Percentiles rank a stretch among this genome's conserved stretches.
Conservation (phyloP, 1,140 invertebrate genomes). For the Cyclina sinensis region DNA sequence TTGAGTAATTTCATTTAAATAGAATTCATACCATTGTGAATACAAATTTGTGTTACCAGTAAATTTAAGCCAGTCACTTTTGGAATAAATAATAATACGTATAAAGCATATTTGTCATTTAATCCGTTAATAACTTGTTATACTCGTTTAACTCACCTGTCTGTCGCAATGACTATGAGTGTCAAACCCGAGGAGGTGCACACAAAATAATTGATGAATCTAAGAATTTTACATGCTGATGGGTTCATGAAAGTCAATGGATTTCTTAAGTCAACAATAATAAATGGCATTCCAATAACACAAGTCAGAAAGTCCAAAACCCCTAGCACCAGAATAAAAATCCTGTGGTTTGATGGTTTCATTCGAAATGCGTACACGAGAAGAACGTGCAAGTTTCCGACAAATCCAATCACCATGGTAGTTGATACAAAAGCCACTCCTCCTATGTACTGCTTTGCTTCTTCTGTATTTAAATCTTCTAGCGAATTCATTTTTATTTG, state of each 20-base stretch:
- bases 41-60: too few relatives aligned
- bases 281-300: slow-evolving; percentile 73
- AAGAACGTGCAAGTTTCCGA: slow-evolving; percentile 72
- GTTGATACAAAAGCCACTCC: slow-evolving; percentile 64
- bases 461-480: slow-evolving; percentile 41
- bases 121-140: too few relatives aligned
- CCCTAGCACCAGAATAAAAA: slow-evolving; percentile 74
- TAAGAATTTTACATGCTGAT: slow-evolving; percentile 68
- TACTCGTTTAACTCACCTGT: slow-evolving; percentile 57
- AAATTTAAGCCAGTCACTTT: too few relatives aligned
- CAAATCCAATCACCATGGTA: slow-evolving; percentile 67
- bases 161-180: slow-evolving; percentile 55
- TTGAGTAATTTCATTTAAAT: too few relatives aligned
- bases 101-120: too few relatives aligned
- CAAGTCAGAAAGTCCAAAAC: slow-evolving; percentile 74
- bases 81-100: too few relatives aligned
- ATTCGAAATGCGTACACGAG: slow-evolving; percentile 70
- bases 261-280: slow-evolving; percentile 72
- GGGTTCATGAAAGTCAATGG: slow-evolving; percentile 70
- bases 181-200: slow-evolving; percentile 67
- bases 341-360: slow-evolving; percentile 70
- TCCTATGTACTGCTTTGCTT: slow-evolving; percentile 35
- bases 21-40: too few relatives aligned
- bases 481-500: slow-evolving; percentile 26
- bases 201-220: slow-evolving; percentile 69